Base-by-base conservation (phyloP, 2,888 invertebrate genomes). In the Trichopoda pennipes region DNA sequence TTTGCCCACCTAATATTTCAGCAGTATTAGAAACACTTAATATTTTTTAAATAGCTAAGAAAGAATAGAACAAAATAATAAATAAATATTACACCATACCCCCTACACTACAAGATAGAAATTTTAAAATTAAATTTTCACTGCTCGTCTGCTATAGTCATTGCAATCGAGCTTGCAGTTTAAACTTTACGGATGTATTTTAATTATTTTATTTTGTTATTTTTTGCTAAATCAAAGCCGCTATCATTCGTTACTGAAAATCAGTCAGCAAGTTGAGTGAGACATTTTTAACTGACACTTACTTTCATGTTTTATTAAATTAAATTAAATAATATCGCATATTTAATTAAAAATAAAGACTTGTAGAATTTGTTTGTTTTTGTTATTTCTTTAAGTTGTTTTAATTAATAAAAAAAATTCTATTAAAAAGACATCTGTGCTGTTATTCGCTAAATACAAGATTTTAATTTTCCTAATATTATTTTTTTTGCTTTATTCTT, bases 211-310 rank as follows among this genome's bases (percentile, higher is more conserved):
- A 38, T 12, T 38, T 38, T 2, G 3, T 38, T 38, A n/a, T n/a
- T 49, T 49, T 49, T n/a, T 49, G 4, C 8, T 17, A 49, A 49
- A 7, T n/a, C 42, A n/a, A n/a, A n/a, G n/a, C 8, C 28, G 7
- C 28, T 8, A 16, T 44, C n/a, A n/a, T 44, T 44, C 32, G 60
- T 49, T 56, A 55, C 14, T n/a, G 35, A 77, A 44, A 49, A 53
- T 69, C 58, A 66, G 8, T 63, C 58, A 58, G 12, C 14, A 44
- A 77, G 63, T 69, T 81, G 56, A 81, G 58, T 74, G 74, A 66
- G 14, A 21, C 23, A 60, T 55, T 53, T 53, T 19, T 44, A 73
- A 51, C 35, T 66, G 66, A 32, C 66, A 79, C 44, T 47, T 42
- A 17, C 19, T 53, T 75, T 64, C 28, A 49, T 21, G 42, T 16